A percentile compares a stretch with the other conserved stretches of the same genome.
Evolutionary conservation across 37 sponge, comb jelly and placozoan genomes (phyloP).

Genomic region (Oscarella lobularis): DNA sequence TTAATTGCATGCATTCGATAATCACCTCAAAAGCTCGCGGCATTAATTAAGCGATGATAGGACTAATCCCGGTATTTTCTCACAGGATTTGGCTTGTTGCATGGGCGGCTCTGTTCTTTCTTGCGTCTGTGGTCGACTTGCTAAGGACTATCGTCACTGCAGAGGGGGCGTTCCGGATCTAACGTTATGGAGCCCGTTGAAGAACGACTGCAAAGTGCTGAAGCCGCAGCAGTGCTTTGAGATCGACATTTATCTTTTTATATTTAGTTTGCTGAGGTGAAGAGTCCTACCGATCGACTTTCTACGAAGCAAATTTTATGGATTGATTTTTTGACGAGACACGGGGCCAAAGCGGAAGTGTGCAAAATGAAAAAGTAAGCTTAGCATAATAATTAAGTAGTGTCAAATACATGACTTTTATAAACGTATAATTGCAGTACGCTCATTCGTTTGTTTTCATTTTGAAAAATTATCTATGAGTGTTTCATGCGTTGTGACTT

Average conservation of each 20-base stretch:
- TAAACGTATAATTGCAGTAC: no score
- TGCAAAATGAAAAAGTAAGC: conserved; percentile 53
- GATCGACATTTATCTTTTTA: neutral
- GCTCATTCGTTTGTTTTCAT: no score
- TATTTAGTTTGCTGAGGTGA: conserved; percentile 68
- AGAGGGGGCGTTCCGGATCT: conserved; percentile 64
- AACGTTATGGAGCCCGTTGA: conserved; percentile 39
- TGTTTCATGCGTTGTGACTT: no score
- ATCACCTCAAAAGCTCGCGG: no score
- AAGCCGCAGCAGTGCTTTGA: neutral
- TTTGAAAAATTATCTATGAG: no score
- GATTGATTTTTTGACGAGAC: conserved; percentile 27
- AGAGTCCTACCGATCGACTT: conserved; percentile 57
- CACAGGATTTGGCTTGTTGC: conserved; percentile 35
- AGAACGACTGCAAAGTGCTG: conserved; percentile 32
- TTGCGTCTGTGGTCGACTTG: conserved; percentile 19
- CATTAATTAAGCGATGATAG: no score
- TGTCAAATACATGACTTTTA: no score
- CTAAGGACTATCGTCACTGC: conserved; percentile 12
- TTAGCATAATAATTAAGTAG: no score
- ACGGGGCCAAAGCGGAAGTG: conserved; percentile 49
- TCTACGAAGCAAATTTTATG: conserved; percentile 59
- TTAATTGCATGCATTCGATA: no score
- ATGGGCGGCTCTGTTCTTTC: conserved; percentile 33
- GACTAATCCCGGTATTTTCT: no score